Conservation (phyloP, 2,888 invertebrate species). For the Sarcophaga subvicina region DNA sequence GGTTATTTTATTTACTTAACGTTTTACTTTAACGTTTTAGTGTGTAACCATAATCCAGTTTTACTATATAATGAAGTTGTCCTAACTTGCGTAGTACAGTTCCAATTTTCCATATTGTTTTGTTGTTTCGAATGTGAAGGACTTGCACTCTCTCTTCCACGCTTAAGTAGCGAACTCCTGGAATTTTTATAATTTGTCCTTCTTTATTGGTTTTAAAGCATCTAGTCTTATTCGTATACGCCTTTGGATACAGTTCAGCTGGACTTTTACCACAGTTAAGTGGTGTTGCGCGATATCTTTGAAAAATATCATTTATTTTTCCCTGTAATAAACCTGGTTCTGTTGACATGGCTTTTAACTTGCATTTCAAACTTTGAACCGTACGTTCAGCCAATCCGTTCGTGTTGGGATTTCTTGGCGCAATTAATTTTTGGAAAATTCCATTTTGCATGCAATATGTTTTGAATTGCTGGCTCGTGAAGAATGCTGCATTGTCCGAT, state of each 20-base stretch:
- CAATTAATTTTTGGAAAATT: background rate
- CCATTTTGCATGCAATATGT: background rate
- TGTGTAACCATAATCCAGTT: slow-evolving; percentile 51
- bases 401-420: slow-evolving; percentile 31
- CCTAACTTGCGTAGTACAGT: background rate
- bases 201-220: slow-evolving; percentile 39
- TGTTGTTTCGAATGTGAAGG: slow-evolving; percentile 37
- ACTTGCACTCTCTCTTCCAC: slow-evolving; percentile 55
- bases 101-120: slow-evolving; percentile 71
- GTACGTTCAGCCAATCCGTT: slow-evolving; percentile 14
- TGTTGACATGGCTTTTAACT: slow-evolving; percentile 50
- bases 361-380: slow-evolving; percentile 51
- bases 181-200: background rate
- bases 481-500: slow-evolving; percentile 1
- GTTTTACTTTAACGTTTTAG: no score
- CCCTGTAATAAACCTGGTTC: slow-evolving; percentile 44
- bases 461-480: slow-evolving; percentile 6
- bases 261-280: slow-evolving; percentile 51
- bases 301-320: slow-evolving; percentile 39
- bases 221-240: slow-evolving; percentile 49
- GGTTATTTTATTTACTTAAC: no score
- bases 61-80: slow-evolving; percentile 42
- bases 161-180: slow-evolving; percentile 47
- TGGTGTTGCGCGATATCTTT: slow-evolving; percentile 51
- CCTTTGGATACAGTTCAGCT: slow-evolving; percentile 46